Base-by-base conservation (phyloP, 2,888 invertebrate genomes). In the Gnatocerus cornutus region DNA sequence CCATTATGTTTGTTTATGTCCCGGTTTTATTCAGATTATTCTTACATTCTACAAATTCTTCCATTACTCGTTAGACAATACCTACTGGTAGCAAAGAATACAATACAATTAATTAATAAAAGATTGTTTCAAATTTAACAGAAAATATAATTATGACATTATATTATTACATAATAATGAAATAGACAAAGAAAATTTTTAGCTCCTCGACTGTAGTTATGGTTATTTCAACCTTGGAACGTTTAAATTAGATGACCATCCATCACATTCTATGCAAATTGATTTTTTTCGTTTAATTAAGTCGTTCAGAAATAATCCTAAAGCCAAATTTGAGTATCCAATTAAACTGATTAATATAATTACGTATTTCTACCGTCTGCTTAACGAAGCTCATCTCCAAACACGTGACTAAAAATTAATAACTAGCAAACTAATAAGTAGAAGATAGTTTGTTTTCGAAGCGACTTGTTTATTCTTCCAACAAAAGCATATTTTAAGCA, bases 321-420 rank as follows among this genome's bases (percentile, higher is more conserved):
- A 33, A 33, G 33, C 33, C 33, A 33, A 33, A 33, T 33, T 33
- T 33, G 3, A n/a, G 1, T 33, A 33, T 33, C 16, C 14, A 16
- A 46, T 46, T 16, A 13, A 13, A 16, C 7, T 46, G 46, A 46
- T 46, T 46, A 9, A 46, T 46, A 46, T 46, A 46, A 46, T 46
- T 46, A 16, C 12, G 13, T 16, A 48, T 16, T 48, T n/a, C 48
- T 27, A 48, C 16, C 1, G 29, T 50, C 29, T 50, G 50, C 21
- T 50, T 10, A 50, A 29, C 50, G 9, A 29, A 29, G 29, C 50
- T 29, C 10, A 14, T 46, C 46, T 13, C 9, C 16, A 16, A 30
- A 9, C 50, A 50, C 50, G 13, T 29, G 50, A 50, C 30, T n/a
- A 29, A 16, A 30, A 10, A 43, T 43, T 43, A 13, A 12, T 43